Percentiles rank a stretch among this genome's conserved stretches.
Evolutionary conservation across 2,797 vertebrate species (phyloP).

Genomic region (Cynopterus sphinx): DNA sequence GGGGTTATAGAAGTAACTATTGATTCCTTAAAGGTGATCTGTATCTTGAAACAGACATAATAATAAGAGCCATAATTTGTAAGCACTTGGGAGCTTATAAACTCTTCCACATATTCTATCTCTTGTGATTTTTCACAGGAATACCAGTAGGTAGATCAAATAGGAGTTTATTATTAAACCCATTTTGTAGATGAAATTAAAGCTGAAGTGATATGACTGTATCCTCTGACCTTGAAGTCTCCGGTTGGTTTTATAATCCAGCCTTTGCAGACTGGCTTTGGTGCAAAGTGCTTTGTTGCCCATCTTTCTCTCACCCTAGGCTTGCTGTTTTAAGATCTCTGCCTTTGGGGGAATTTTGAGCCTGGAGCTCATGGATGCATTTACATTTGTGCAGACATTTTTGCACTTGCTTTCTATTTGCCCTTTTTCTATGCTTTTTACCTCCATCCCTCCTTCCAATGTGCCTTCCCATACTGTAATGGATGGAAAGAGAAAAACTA

Average conservation of each 20-base stretch:
- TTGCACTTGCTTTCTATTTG: background rate
- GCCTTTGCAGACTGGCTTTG: background rate
- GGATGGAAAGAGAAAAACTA: background rate
- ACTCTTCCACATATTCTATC: background rate
- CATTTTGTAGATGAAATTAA: background rate
- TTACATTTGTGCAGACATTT: background rate
- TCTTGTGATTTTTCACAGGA: background rate
- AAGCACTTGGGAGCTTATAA: background rate
- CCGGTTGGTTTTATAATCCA: background rate
- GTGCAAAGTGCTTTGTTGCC: background rate
- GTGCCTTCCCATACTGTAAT: background rate
- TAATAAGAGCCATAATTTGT: background rate
- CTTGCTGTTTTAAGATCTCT: background rate
- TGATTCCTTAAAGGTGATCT: background rate
- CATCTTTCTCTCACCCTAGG: background rate
- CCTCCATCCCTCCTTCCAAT: background rate
- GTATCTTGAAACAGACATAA: background rate
- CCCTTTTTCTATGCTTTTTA: background rate
- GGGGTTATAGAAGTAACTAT: background rate
- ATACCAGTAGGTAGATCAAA: background rate
- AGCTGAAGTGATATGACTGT: background rate
- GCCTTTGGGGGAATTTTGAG: background rate
- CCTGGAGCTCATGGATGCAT: background rate
- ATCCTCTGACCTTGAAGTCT: background rate
- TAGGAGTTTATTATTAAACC: background rate